phyloP scores from a whole-genome alignment of 2,888 invertebrate genomes.

The Eristalinus sepulchralis region DNA sequence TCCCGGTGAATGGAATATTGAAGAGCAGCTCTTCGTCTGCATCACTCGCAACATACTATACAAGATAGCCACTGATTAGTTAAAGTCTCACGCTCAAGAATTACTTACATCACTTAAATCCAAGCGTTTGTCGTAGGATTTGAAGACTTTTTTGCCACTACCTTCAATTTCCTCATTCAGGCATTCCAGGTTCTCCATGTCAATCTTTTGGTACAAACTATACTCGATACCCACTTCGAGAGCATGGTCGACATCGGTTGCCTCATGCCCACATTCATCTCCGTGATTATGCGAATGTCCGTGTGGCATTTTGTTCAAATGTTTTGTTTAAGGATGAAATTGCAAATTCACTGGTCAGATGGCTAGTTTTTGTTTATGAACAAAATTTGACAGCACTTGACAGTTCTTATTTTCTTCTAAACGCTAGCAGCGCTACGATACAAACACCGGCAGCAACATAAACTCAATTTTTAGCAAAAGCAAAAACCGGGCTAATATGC shows the following conservation, averaged over 20 bases:
- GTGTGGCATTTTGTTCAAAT: constrained; percentile 77
- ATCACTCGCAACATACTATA: constrained; percentile 97
- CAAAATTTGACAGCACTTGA: not conserved
- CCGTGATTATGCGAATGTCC: constrained; percentile 79
- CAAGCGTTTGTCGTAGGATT: constrained; percentile 93
- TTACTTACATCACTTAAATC: constrained; percentile 87
- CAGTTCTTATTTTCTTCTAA: not conserved
- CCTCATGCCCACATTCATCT: constrained; percentile 78
- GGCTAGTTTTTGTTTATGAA: constrained; percentile 5
- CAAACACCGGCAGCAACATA: not conserved
- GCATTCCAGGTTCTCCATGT: constrained; percentile 92
- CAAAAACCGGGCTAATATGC: not conserved
- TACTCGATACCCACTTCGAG: constrained; percentile 80
- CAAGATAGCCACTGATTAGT: not conserved
- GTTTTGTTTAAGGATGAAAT: not conserved
- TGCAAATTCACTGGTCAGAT: constrained; percentile 16
- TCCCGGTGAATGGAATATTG: constrained; percentile 98
- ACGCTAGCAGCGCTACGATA: not conserved
- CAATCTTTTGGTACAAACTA: constrained; percentile 94
- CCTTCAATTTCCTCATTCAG: constrained; percentile 94
- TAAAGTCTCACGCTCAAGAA: not conserved
- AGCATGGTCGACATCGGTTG: constrained; percentile 78
- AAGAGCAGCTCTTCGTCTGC: constrained; percentile 97
- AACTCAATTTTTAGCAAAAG: not conserved
- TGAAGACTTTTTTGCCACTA: constrained; percentile 94